Base-by-base conservation (phyloP, 2,888 invertebrate genomes). In the Dysmachus trigonus region DNA sequence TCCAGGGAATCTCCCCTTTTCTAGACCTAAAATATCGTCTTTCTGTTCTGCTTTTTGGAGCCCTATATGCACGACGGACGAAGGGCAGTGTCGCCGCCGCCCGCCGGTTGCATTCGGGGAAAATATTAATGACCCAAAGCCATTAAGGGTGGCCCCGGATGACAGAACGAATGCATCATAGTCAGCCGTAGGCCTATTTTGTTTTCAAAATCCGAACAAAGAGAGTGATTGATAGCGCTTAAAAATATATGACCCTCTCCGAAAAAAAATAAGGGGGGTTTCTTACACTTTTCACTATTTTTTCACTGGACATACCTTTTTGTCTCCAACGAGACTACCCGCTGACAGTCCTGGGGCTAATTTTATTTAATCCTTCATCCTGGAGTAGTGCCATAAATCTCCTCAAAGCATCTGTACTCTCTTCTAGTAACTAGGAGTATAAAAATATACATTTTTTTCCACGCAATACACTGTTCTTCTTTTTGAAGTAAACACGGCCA, bases 111-210 rank as follows among this genome's bases (percentile, higher is more conserved):
- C 72, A 27, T 30, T 72, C 41, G 47, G 31, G 72, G 38, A 41
- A 71, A 38, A 83, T 83, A 83, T 83, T 83, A 83, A 83, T 83
- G 83, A 83, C 30, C 83, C 72, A 72, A 53, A 72, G 41, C 83
- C 83, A 83, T 83, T 83, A 83, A n/a, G 83, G 13, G 31, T 73
- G 22, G 10, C 72, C 72, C 41, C 22, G 41, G 38, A 10, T 72
- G 71, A 72, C 72, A 72, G 38, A n/a, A 71, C 35, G 73, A 83
- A 83, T 83, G 71, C 83, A 83, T 83, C 83, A 83, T 30, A 38
- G 22, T 62, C 62, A 62, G 62, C 7, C 38, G 41, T 83, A 41
- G 41, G 72, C 62, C 62, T 31, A 82, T 62, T 82, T 62, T 62
- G 31, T 62, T 35, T 74, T 38, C n/a, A 76, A 22, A n/a, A 76